Evolutionary conservation across 1,140 invertebrate genomes (phyloP), one percentile per base, ranked within the genome.

Genomic region (Zaprionus capensis): DNA sequence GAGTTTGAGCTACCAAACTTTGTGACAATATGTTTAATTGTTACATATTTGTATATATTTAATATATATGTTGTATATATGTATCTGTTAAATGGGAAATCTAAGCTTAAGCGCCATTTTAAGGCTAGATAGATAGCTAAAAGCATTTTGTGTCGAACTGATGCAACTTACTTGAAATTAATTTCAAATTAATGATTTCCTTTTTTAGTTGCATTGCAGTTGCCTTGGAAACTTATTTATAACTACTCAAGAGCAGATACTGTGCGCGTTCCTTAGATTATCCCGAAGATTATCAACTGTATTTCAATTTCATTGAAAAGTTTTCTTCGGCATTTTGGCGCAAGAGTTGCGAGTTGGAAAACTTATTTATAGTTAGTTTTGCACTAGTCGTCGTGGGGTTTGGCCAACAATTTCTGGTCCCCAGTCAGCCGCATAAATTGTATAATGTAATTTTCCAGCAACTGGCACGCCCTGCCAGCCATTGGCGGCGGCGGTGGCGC

Each of bases 381-480:
- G 55, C 66, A 59, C 41, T 46, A 36, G 26, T 68, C 17, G 68
- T 53, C 26, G 68, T 53, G 63, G 44, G 44, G 57, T 70, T 59
- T 71, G 69, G 56, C 62, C 62, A 76, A 76, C 69, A 72, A 72
- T 72, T 76, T 76, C 62, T 62, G 74, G 82, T 87, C 78, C 78
- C 61, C 73, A 84, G 81, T 76, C 81, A 88, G 84, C 81, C 79
- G 81, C 85, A 90, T 90, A 90, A 90, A 90, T 86, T 90, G 85
- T 90, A 85, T 90, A 90, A 90, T 90, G 85, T 90, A 90, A 90
- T 90, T 90, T 90, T 82, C 78, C 74, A 79, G 74, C 74, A 68
- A 72, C 74, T 78, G 78, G 63, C 84, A 76, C 68, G 46, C 15
- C n/a, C 15, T 36, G 5, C 24, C 61, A 66, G 58, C 63, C 53